phyloP scores from a whole-genome alignment of 2,797 vertebrate genomes.

The Ciconia nigra region DNA sequence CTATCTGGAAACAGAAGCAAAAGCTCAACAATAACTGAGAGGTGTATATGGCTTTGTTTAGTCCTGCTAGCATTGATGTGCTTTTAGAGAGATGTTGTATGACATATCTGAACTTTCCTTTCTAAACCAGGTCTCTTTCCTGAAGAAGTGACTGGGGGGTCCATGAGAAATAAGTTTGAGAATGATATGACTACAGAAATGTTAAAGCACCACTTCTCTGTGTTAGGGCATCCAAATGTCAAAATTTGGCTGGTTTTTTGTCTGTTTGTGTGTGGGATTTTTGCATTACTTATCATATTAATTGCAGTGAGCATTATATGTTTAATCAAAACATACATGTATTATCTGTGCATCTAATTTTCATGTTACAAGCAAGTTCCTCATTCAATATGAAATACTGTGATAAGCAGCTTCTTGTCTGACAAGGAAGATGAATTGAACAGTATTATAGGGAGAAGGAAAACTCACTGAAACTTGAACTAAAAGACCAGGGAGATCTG shows the following conservation, averaged over 20 bases:
- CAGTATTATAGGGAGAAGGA: neutral
- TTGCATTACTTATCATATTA: neutral
- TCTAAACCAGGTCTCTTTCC: neutral
- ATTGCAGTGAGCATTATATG: neutral
- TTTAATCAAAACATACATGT: accelerated
- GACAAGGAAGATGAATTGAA: neutral
- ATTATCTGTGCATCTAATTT: neutral
- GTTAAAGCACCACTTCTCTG: neutral
- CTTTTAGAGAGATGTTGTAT: neutral
- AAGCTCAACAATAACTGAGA: neutral
- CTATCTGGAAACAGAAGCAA: neutral
- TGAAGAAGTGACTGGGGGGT: neutral
- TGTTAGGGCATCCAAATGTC: neutral
- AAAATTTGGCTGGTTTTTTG: neutral
- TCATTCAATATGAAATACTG: neutral
- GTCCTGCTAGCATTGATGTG: neutral
- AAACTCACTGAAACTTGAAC: neutral
- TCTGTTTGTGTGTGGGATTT: neutral
- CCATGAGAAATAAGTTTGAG: neutral
- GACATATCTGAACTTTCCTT: neutral
- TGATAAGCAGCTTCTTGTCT: neutral
- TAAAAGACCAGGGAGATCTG: neutral
- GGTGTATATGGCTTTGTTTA: neutral
- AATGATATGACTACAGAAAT: neutral
- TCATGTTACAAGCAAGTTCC: neutral